Evolutionary conservation across 1,140 invertebrate species (phyloP).

Genomic region (Caenorhabditis inopinata): DNA sequence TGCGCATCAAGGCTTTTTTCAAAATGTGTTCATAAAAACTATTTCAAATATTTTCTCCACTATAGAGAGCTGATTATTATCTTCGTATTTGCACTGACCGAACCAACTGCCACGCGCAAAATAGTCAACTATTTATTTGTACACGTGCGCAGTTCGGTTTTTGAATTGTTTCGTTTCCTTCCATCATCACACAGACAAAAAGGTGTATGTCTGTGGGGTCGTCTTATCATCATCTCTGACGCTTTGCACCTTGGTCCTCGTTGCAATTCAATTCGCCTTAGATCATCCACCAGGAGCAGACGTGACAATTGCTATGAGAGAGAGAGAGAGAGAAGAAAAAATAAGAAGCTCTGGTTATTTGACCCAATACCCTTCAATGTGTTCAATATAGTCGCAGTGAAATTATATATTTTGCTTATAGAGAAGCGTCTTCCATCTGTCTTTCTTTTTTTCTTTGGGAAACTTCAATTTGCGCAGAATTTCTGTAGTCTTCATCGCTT

Average conservation of each 20-base stretch:
- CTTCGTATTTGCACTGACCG: conserved; percentile 5
- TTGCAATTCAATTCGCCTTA: neutral
- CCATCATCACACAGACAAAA: neutral
- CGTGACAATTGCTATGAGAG: conserved; percentile 28
- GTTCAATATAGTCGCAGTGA: neutral
- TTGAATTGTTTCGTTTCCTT: neutral
- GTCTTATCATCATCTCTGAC: neutral
- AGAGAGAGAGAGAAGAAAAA: neutral
- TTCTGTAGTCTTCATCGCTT: neutral
- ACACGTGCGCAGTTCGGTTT: conserved; percentile 22
- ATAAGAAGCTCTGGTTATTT: neutral
- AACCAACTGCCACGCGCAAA: conserved; percentile 21
- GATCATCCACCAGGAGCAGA: conserved; percentile 15
- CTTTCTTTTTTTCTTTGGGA: neutral
- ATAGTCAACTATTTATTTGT: conserved; percentile 19
- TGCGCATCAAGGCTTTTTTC: too few species aligned
- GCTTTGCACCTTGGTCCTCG: conserved; percentile 22
- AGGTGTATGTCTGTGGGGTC: neutral
- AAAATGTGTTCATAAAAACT: too few species aligned
- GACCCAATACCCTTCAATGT: neutral
- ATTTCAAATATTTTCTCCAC: neutral
- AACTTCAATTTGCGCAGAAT: neutral
- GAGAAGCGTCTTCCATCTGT: neutral
- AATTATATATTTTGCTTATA: neutral
- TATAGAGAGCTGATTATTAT: neutral